These are phyloP conservation scores for Corapipo altera DNA, from an alignment of 2,113 vertebrate species.

Conservation along the genomic window DNA sequence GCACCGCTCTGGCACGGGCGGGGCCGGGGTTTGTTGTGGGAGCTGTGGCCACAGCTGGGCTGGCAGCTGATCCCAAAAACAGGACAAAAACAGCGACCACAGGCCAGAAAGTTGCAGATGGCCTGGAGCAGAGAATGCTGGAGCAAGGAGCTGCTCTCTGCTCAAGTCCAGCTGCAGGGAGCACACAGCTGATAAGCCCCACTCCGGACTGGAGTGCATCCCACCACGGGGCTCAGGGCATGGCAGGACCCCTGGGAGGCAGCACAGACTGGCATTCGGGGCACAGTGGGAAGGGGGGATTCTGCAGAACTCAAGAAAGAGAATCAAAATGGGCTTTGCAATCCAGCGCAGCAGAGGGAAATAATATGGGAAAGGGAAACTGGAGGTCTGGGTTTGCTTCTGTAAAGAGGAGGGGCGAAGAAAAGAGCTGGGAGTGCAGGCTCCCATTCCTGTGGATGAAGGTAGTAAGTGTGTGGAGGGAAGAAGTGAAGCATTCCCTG, in stretches of 20 bases:
- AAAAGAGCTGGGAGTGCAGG: neutral
- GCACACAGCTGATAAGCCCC: neutral
- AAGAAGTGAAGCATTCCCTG: neutral
- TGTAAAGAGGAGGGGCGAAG: neutral
- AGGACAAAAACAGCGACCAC: neutral
- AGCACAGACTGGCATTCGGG: neutral
- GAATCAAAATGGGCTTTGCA: neutral
- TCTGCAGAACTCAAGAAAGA: neutral
- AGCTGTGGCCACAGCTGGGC: neutral
- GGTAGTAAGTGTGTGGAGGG: neutral
- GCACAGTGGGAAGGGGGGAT: neutral
- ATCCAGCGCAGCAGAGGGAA: neutral
- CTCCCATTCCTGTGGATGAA: neutral
- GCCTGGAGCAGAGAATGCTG: neutral
- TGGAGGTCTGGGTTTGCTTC: neutral
- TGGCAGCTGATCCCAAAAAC: neutral
- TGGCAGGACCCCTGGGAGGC: neutral
- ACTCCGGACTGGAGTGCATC: neutral
- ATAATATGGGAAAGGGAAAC: neutral
- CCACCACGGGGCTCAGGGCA: neutral
- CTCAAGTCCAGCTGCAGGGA: neutral
- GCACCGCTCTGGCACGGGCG: fast-evolving
- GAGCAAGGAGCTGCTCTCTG: neutral
- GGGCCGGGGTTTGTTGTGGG: neutral
- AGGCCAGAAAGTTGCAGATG: neutral